These are phyloP conservation scores for Gorilla gorilla DNA, from an alignment of 2,113 vertebrate species.

Conservation along the genomic window DNA sequence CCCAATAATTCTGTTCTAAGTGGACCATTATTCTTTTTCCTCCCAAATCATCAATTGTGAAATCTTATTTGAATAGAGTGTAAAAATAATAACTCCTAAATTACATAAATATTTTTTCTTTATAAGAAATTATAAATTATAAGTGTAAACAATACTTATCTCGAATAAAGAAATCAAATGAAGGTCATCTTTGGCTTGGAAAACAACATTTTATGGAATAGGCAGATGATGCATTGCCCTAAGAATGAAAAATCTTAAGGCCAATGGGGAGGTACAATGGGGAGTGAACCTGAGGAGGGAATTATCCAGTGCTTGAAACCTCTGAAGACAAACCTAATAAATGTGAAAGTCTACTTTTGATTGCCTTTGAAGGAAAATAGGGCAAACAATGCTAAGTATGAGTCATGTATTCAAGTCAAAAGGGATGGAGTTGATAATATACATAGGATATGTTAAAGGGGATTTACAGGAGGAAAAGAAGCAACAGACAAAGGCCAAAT, in stretches of 20 bases:
- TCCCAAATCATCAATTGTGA: background rate
- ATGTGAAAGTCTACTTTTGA: background rate
- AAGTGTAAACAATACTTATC: background rate
- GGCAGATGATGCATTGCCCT: background rate
- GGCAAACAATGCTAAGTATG: background rate
- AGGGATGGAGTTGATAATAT: background rate
- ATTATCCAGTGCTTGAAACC: background rate
- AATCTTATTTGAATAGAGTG: background rate
- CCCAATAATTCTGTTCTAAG: background rate
- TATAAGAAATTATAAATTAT: background rate
- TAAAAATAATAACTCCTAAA: background rate
- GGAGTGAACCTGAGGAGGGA: fast-evolving
- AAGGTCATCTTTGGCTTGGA: background rate
- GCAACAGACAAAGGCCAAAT: background rate
- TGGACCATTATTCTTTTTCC: background rate
- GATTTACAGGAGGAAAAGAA: background rate
- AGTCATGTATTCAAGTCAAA: background rate
- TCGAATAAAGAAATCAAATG: background rate
- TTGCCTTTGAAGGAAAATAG: background rate
- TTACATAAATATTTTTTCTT: background rate
- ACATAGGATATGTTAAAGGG: background rate
- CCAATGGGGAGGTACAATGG: too few species aligned
- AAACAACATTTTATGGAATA: background rate
- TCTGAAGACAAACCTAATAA: background rate
- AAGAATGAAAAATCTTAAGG: background rate